Evolutionary conservation across 1,140 invertebrate genomes (phyloP), one percentile per base, ranked within the genome.

Genomic region (Ladona fulva): DNA sequence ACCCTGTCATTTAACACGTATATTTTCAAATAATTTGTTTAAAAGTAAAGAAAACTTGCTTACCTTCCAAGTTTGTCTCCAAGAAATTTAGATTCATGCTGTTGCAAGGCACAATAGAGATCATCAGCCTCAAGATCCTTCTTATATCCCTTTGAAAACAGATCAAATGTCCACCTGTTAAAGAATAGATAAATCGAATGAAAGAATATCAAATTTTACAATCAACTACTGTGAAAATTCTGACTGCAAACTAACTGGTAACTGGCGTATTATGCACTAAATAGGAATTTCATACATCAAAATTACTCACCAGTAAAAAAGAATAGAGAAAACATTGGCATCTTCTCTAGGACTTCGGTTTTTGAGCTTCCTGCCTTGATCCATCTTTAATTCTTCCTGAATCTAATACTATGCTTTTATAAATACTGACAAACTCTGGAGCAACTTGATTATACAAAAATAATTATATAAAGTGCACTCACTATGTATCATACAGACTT

Each of bases 41-140:
- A 6, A 3, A 25, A 19, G 1, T 6, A 6, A 66, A 16, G n/a
- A 66, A 22, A 19, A 66, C 3, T 19, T 88, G 86, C 78, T 81
- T 80, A 84, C 83, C 81, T 82, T 80, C 80, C 79, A 75, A 83
- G 66, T 78, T 77, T 79, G 75, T 79, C 79, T 59, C 81, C 80
- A 19, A 82, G 25, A 25, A 78, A 79, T 76, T 80, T 78, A 7
- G 80, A 80, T 37, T 77, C 77, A 74, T 83, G 81, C 19, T 80
- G 78, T 74, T 81, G 80, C 37, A 82, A 80, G 76, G 79, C 77
- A 42, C 80, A 76, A 78, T 83, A 83, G 12, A 83, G 80, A 78
- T 83, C 80, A 25, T 44, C 75, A 19, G 81, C 73, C 78, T 83
- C 81, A 37, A 83, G 77, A 52, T 82, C 81, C 42, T 81, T 81